Evolutionary conservation across 2,797 vertebrate genomes (phyloP).

Genomic region (Acipenser oxyrinchus): DNA sequence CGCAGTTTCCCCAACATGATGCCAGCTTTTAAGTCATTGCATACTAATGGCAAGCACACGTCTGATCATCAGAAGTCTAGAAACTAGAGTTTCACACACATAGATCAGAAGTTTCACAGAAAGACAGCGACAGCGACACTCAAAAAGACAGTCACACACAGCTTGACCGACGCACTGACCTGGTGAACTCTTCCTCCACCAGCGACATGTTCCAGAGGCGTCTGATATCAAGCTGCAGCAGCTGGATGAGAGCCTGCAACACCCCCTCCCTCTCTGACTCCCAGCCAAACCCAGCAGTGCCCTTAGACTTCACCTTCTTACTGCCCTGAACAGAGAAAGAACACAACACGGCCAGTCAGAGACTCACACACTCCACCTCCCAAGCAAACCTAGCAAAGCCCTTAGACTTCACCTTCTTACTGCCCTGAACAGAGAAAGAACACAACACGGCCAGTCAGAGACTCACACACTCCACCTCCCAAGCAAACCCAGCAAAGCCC

Average conservation of each 20-base stretch:
- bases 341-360: neutral
- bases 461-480: neutral
- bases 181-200: slow-evolving; percentile 89
- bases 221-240: slow-evolving; percentile 83
- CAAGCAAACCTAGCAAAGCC: no score
- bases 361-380: neutral
- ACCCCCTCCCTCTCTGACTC: slow-evolving; percentile 72
- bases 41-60: no score
- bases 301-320: slow-evolving; percentile 68
- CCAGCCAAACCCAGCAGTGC: slow-evolving; percentile 65
- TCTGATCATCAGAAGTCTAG: no score
- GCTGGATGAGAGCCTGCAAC: slow-evolving; percentile 69
- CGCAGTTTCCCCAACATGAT: no score
- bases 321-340: slow-evolving; percentile 53
- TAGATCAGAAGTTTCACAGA: no score
- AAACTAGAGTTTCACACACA: no score
- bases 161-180: slow-evolving; percentile 44
- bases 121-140: neutral
- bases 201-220: slow-evolving; percentile 77
- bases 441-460: neutral
- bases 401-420: no score
- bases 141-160: neutral
- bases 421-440: slow-evolving; percentile 45
- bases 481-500: no score
- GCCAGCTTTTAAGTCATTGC: no score